A percentile compares a stretch with the other conserved stretches of the same genome.
Evolutionary conservation across 2,113 vertebrate genomes (phyloP).

Genomic region (Proteles cristata): DNA sequence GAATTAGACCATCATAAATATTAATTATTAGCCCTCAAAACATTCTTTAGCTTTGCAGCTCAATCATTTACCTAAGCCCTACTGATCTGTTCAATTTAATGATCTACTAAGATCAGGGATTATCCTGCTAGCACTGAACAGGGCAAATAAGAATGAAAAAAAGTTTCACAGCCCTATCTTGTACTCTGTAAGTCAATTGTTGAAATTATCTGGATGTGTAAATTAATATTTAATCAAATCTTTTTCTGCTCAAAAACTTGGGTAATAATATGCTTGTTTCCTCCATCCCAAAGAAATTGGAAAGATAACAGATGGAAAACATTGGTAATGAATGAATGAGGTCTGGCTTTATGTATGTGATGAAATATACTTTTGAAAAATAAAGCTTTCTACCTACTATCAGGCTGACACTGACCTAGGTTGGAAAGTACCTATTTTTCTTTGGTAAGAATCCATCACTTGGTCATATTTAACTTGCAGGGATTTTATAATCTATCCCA

Average conservation of each 20-base stretch:
- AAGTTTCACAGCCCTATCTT: background rate
- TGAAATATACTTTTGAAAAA: background rate
- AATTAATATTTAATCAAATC: background rate
- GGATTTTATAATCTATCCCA: background rate
- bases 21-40: background rate
- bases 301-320: background rate
- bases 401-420: background rate
- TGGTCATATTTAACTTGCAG: background rate
- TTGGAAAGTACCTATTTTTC: background rate
- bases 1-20: background rate
- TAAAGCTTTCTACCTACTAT: background rate
- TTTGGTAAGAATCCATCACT: background rate
- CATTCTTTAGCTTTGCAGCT: conserved; percentile 23
- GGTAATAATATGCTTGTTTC: background rate
- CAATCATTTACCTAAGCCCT: background rate
- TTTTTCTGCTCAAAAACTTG: background rate
- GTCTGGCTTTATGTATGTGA: background rate
- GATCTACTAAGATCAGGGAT: background rate
- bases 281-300: background rate
- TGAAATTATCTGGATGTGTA: background rate
- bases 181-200: background rate
- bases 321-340: background rate
- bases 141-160: background rate
- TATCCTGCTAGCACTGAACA: background rate
- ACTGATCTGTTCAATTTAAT: background rate